Conservation (phyloP, 2,888 invertebrate genomes). For the Muscina levida region DNA sequence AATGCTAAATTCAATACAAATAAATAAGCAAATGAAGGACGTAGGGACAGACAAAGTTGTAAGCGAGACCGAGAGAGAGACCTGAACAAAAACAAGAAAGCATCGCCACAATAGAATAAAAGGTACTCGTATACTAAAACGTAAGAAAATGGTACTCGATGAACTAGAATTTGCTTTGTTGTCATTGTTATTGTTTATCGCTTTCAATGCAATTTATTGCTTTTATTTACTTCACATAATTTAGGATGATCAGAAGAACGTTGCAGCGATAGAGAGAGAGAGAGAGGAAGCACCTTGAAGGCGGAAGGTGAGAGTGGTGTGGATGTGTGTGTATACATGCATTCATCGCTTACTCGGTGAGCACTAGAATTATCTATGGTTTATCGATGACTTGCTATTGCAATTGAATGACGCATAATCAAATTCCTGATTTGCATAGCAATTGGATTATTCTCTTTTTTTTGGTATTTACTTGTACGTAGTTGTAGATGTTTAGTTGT, state of each 20-base stretch:
- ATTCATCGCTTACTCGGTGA: not conserved
- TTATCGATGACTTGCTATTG: constrained; percentile 22
- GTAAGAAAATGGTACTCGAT: constrained; percentile 28
- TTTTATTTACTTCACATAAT: constrained; percentile 18
- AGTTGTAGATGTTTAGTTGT: too few species aligned
- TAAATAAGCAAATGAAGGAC: constrained; percentile 38
- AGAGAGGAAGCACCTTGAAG: too few species aligned
- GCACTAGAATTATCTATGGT: not conserved
- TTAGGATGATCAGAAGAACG: not conserved
- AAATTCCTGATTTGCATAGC: constrained; percentile 24
- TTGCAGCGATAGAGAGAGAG: too few species aligned
- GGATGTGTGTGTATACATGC: constrained; percentile 9
- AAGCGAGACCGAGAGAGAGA: not conserved
- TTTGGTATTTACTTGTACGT: not conserved
- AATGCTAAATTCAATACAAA: constrained; percentile 55
- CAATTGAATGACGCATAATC: constrained; percentile 31
- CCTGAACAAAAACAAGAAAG: constrained; percentile 8
- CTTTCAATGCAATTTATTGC: not conserved
- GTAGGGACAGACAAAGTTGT: not conserved
- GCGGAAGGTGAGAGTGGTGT: too few species aligned
- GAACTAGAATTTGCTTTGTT: not conserved
- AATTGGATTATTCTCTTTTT: constrained; percentile 35
- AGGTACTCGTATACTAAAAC: too few species aligned
- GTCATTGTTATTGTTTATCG: not conserved
- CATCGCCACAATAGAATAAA: constrained; percentile 1